Conservation (phyloP, 2,797 vertebrate species). For the Liparis tanakae region DNA sequence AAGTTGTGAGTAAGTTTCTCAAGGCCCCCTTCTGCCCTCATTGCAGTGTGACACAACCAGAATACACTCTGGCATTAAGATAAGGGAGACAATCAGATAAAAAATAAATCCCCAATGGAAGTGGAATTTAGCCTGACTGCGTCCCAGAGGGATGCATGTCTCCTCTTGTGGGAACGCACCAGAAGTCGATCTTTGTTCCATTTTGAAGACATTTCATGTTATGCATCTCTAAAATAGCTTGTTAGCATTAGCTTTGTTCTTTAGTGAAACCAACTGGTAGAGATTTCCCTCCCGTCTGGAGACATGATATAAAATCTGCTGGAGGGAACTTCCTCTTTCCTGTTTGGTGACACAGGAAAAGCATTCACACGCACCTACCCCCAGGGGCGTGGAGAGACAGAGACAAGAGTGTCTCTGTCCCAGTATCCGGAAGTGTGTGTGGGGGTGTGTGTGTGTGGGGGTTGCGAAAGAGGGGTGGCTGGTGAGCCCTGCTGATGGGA, state of each 20-base stretch:
- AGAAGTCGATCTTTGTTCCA: constrained; percentile 58
- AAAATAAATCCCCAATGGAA: constrained; percentile 15
- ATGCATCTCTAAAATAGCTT: constrained; percentile 17
- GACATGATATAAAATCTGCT: constrained; percentile 47
- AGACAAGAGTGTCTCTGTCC: constrained; percentile 71
- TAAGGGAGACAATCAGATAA: constrained; percentile 16
- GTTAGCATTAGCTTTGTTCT: constrained; percentile 24
- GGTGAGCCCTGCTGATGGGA: constrained; percentile 47
- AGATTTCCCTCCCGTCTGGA: constrained; percentile 30
- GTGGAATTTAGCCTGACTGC: constrained; percentile 40
- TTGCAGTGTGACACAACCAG: constrained; percentile 18
- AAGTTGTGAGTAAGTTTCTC: neutral
- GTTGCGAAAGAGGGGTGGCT: neutral
- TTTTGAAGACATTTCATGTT: constrained; percentile 30
- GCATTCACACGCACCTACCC: constrained; percentile 57
- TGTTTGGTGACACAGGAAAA: constrained; percentile 65
- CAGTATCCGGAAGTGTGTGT: constrained; percentile 49
- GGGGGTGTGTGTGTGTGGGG: constrained; percentile 13
- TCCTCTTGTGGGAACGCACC: constrained; percentile 37
- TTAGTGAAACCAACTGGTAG: constrained; percentile 18
- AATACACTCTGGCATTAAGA: constrained; percentile 25
- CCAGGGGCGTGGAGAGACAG: constrained; percentile 44
- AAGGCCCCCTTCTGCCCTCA: constrained; percentile 25
- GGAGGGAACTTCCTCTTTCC: constrained; percentile 72
- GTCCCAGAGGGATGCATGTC: constrained; percentile 44